Percentiles rank a stretch among this genome's conserved stretches.
phyloP scores from a whole-genome alignment of 2,113 vertebrate genomes.

The Neofelis nebulosa region DNA sequence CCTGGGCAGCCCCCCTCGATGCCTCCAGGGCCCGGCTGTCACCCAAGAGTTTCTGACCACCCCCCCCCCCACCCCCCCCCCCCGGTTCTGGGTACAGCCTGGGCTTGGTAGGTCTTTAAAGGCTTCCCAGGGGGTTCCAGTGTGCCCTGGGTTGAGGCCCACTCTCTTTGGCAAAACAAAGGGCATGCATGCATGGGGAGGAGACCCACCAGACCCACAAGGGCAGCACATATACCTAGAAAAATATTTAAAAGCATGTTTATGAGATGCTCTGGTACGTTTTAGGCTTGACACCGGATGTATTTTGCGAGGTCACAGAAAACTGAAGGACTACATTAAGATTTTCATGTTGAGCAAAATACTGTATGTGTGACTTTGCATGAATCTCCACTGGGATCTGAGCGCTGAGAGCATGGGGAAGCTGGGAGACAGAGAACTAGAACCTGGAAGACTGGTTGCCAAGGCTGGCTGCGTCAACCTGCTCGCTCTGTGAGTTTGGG shows the following conservation, averaged over 20 bases:
- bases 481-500: not conserved
- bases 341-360: not conserved
- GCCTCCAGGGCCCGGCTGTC: not conserved
- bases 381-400: not conserved
- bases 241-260: not conserved
- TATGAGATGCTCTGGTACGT: not conserved
- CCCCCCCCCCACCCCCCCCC: too few species aligned
- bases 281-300: not conserved
- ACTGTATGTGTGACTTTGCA: not conserved
- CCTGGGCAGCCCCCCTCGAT: not conserved
- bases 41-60: not conserved
- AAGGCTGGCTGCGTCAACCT: too few species aligned
- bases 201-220: not conserved
- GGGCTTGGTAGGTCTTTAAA: not conserved
- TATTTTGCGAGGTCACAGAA: not conserved
- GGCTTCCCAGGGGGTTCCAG: not conserved
- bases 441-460: not conserved
- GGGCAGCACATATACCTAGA: not conserved
- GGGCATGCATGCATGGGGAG: not conserved
- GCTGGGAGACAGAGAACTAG: rapidly evolving
- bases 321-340: not conserved
- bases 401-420: not conserved
- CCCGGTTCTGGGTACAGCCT: not conserved
- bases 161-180: not conserved
- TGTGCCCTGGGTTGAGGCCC: not conserved